Percentiles rank a stretch among this genome's conserved stretches.
Evolutionary conservation across 1,140 invertebrate species (phyloP).

Genomic region (Dermatophagoides farinae): DNA sequence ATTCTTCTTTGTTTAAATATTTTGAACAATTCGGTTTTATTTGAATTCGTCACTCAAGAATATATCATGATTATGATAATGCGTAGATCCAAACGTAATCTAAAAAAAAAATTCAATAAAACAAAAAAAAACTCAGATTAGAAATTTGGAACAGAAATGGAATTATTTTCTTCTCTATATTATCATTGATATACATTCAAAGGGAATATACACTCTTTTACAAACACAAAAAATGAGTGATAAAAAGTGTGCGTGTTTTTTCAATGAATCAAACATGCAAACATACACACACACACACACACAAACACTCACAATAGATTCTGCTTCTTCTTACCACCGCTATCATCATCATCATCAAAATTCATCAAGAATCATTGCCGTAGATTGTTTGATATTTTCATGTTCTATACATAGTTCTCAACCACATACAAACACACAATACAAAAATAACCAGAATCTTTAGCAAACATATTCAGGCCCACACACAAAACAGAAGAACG

Average conservation of each 20-base stretch:
- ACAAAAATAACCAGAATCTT: too few relatives aligned
- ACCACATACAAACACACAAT: too few relatives aligned
- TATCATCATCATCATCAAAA: neutral
- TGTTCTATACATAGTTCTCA: too few relatives aligned
- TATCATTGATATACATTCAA: conserved; percentile 6
- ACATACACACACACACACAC: neutral
- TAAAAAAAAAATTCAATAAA: neutral
- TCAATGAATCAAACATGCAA: neutral
- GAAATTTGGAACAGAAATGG: neutral
- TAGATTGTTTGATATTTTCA: too few relatives aligned
- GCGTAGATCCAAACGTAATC: neutral
- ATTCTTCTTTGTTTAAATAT: too few relatives aligned
- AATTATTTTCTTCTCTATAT: too few relatives aligned
- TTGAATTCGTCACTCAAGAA: neutral
- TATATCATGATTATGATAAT: neutral
- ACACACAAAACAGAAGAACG: too few relatives aligned
- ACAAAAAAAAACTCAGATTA: neutral
- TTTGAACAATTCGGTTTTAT: neutral
- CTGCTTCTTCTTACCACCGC: neutral
- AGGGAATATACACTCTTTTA: neutral
- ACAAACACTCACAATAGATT: neutral
- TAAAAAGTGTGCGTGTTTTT: neutral
- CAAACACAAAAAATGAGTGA: neutral
- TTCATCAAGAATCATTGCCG: too few relatives aligned
- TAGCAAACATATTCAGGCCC: too few relatives aligned